Conservation (phyloP, 2,888 invertebrate species). For the Cryptus armator region DNA sequence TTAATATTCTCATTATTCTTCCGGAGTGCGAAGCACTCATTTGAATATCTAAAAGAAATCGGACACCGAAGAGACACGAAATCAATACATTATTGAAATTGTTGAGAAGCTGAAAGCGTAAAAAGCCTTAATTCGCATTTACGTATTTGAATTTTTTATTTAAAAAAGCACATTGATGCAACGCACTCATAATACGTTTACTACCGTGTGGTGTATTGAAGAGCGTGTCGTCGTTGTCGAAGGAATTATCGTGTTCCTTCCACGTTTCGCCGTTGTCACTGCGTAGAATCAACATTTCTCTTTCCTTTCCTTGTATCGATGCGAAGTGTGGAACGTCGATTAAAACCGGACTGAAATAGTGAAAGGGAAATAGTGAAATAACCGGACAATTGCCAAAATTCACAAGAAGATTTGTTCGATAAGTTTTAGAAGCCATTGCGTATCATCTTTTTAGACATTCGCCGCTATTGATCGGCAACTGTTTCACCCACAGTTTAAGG, state of each 20-base stretch:
- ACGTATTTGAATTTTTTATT: neutral
- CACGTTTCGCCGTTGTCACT: conserved; percentile 99
- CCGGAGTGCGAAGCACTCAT: conserved; percentile 86
- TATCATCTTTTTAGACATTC: too few species aligned
- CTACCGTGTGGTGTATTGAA: conserved; percentile 91
- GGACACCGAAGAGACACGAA: neutral
- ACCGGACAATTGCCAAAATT: too few species aligned
- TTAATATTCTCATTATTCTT: conserved; percentile 96
- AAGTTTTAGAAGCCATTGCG: neutral
- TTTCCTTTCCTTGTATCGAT: conserved; percentile 95
- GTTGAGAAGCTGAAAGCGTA: neutral
- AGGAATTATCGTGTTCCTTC: conserved; percentile 94
- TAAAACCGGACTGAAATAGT: conserved; percentile 93
- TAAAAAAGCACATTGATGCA: conserved; percentile 58
- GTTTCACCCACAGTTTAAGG: too few species aligned
- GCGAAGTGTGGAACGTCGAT: conserved; percentile 99
- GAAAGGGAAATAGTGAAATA: too few species aligned
- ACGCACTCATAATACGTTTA: conserved; percentile 60
- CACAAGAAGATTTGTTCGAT: neutral
- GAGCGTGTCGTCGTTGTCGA: conserved; percentile 87
- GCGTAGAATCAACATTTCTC: conserved; percentile 97
- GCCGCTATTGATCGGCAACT: too few species aligned
- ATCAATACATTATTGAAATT: neutral
- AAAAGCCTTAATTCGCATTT: neutral
- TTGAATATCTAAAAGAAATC: conserved; percentile 78